Conservation (phyloP, 2,888 invertebrate species). For the Abrostola tripartita region DNA sequence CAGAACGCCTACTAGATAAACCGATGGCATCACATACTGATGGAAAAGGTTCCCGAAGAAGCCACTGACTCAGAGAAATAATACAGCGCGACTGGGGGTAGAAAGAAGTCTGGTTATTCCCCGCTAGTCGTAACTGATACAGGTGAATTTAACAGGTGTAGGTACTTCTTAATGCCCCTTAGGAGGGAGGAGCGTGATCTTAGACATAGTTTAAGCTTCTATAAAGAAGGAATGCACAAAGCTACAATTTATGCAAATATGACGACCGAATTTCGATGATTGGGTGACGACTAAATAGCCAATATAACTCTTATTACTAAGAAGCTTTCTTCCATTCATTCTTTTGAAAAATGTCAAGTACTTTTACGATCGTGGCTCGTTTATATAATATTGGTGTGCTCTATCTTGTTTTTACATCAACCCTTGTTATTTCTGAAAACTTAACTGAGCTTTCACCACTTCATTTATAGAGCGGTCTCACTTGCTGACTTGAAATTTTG, state of each 20-base stretch:
- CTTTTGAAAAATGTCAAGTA: background rate
- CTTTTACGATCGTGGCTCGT: background rate
- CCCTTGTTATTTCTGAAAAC: constrained; percentile 19
- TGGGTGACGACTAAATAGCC: too few relatives aligned
- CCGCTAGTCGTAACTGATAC: too few relatives aligned
- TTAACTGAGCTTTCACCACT: background rate
- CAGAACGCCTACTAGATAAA: constrained; percentile 3
- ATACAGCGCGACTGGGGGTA: background rate
- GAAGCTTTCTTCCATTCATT: background rate
- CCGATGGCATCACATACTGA: background rate
- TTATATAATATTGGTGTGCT: constrained; percentile 20
- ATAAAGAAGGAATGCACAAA: too few relatives aligned
- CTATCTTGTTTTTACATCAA: constrained; percentile 33
- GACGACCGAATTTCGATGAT: too few relatives aligned
- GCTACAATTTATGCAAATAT: too few relatives aligned
- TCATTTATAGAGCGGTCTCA: background rate
- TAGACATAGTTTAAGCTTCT: too few relatives aligned
- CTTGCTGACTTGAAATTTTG: too few relatives aligned
- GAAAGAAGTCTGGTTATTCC: too few relatives aligned
- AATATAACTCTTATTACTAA: too few relatives aligned
- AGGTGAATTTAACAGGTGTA: too few relatives aligned
- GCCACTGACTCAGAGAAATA: background rate
- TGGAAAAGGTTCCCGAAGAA: background rate
- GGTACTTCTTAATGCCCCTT: too few relatives aligned
- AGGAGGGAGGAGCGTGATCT: too few relatives aligned